These are phyloP conservation scores for Clunio marinus DNA, from an alignment of 2,888 invertebrate species.

Conservation along the genomic window DNA sequence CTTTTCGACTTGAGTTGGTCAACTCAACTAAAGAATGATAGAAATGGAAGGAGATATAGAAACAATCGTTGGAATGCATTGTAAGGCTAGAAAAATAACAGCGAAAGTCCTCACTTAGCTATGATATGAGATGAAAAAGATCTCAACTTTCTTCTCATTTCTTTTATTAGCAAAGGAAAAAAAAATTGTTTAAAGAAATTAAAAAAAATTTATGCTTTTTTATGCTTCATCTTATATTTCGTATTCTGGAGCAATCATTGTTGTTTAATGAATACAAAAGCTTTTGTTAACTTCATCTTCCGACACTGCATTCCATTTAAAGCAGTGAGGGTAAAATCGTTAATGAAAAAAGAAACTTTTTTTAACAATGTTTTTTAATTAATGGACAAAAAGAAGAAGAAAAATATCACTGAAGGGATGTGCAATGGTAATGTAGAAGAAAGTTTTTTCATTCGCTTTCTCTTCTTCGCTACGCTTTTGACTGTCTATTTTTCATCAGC, in stretches of 20 bases:
- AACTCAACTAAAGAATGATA: neutral
- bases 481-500: slow-evolving; percentile 10
- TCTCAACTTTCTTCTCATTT: neutral
- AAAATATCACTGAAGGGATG: too few species aligned
- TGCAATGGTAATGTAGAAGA: neutral
- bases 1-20: slow-evolving; percentile 9
- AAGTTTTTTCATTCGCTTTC: neutral
- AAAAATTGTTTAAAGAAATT: slow-evolving; percentile 9
- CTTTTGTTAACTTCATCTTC: neutral
- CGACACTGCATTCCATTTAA: slow-evolving; percentile 35
- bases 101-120: slow-evolving; percentile 1
- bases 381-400: slow-evolving; percentile 30
- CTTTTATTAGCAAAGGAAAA: neutral
- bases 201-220: neutral
- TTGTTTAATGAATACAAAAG: slow-evolving; percentile 24
- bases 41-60: neutral
- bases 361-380: slow-evolving; percentile 39
- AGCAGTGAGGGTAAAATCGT: neutral
- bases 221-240: slow-evolving; percentile 2
- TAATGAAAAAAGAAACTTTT: slow-evolving; percentile 28
- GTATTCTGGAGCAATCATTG: neutral
- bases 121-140: neutral
- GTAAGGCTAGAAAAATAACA: neutral
- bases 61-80: too few species aligned
- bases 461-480: neutral